Base-by-base conservation (phyloP, 2,113 vertebrate species). In the Takifugu flavidus region DNA sequence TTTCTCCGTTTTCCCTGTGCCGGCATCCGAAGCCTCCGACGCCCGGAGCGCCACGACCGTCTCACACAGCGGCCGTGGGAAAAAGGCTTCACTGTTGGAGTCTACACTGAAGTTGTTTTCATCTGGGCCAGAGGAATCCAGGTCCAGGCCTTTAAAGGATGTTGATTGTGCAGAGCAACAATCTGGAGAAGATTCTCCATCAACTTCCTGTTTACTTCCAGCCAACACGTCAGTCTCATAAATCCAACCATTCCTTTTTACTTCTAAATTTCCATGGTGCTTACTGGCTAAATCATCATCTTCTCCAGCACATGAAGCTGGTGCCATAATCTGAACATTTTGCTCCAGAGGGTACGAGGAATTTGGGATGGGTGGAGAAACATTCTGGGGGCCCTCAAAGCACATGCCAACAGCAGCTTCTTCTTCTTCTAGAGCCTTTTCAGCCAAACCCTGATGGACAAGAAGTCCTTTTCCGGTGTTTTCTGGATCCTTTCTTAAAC, bases 381-480 rank as follows among this genome's bases (percentile, higher is more conserved):
- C 3, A 26, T 14, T 51, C 31, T 49, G 49, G 13, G 11, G 11
- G 5, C 7, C 25, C 0, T 14, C 2, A 2, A 14, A 28, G 45
- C 26, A n/a, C 0, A 13, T 58, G 50, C 52, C 43, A 53, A 15
- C 14, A 14, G 13, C 43, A 47, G 45, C 14, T 15, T 47, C 45
- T 47, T 47, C 45, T 47, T n/a, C 45, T 6, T 4, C 45, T 47
- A 5, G 12, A 47, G 45, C 44, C 12, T 14, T 15, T 45, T 13
- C 11, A 14, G 4, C 79, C 0, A 29, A 74, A 43, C 72, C 15
- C 0, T 29, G 70, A 44, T 65, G 60, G 0, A 74, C 27, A 26
- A 72, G 70, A 69, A 92, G 65, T 45, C 88, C 82, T 0, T 82
- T 78, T 65, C 78, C 87, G n/a, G 93, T 87, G 0, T 25, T 62